Conservation (phyloP, 2,113 vertebrate genomes). For the Piliocolobus tephrosceles region DNA sequence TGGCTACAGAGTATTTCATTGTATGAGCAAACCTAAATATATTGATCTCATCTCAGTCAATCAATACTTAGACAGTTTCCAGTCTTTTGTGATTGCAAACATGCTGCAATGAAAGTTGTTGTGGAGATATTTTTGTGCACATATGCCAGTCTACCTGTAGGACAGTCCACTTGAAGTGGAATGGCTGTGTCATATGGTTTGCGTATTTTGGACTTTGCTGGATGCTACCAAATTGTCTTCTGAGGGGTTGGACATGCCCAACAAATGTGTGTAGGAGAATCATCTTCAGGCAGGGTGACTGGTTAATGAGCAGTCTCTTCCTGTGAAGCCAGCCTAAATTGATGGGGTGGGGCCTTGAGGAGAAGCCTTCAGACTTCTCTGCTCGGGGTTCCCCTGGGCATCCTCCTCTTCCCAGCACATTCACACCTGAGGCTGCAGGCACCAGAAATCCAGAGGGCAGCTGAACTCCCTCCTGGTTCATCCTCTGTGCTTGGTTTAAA, state of each 20-base stretch:
- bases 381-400: not conserved
- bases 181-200: not conserved
- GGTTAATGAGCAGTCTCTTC: not conserved
- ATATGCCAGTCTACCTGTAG: not conserved
- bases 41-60: not conserved
- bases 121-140: not conserved
- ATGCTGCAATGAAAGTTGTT: not conserved
- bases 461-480: not conserved
- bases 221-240: not conserved
- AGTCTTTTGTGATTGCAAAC: not conserved
- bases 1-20: not conserved
- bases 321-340: not conserved
- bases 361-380: not conserved
- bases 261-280: not conserved
- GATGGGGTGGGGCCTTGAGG: not conserved
- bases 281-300: not conserved
- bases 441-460: not conserved
- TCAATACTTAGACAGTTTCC: constrained; percentile 16
- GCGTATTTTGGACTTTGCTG: not conserved
- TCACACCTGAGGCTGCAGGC: not conserved
- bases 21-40: not conserved
- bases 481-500: not conserved
- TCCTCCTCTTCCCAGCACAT: not conserved
- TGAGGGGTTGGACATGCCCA: not conserved
- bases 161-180: not conserved